phyloP scores from a whole-genome alignment of 2,888 invertebrate species.

The Acleris literana region DNA sequence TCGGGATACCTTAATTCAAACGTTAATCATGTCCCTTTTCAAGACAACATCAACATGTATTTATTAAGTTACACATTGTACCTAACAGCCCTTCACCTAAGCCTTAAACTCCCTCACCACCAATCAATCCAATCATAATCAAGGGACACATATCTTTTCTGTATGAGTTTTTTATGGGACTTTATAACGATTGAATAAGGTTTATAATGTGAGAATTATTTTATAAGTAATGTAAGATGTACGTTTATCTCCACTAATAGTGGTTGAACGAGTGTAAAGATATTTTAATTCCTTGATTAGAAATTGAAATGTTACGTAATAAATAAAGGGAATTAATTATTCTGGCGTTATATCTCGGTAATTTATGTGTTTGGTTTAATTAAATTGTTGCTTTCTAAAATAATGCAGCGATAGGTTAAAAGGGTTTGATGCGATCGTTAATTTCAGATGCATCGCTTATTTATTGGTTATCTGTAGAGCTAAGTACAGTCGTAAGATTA shows the following conservation, averaged over 20 bases:
- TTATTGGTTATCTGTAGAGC: not conserved
- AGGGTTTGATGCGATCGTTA: conserved; percentile 14
- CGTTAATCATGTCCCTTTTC: conserved; percentile 18
- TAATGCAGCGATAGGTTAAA: conserved; percentile 18
- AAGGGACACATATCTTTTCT: conserved; percentile 12
- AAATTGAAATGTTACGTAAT: conserved; percentile 31
- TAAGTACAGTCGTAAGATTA: too few species aligned
- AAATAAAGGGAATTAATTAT: conserved; percentile 31
- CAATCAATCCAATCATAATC: not conserved
- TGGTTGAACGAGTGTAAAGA: conserved; percentile 25
- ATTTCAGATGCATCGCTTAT: conserved; percentile 13
- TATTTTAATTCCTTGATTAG: conserved; percentile 25
- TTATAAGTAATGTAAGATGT: conserved; percentile 10
- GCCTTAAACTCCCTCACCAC: not conserved
- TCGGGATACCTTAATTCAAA: not conserved
- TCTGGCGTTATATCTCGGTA: conserved; percentile 16
- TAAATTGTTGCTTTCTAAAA: conserved; percentile 31
- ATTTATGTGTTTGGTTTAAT: conserved; percentile 32
- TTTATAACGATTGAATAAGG: conserved; percentile 1
- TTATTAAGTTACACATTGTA: conserved; percentile 2
- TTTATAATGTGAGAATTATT: not conserved
- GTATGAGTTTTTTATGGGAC: not conserved
- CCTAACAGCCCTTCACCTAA: not conserved
- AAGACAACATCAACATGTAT: conserved; percentile 6
- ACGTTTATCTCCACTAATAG: conserved; percentile 25